Conservation (phyloP, 2,113 vertebrate species). For the Sula dactylatra region DNA sequence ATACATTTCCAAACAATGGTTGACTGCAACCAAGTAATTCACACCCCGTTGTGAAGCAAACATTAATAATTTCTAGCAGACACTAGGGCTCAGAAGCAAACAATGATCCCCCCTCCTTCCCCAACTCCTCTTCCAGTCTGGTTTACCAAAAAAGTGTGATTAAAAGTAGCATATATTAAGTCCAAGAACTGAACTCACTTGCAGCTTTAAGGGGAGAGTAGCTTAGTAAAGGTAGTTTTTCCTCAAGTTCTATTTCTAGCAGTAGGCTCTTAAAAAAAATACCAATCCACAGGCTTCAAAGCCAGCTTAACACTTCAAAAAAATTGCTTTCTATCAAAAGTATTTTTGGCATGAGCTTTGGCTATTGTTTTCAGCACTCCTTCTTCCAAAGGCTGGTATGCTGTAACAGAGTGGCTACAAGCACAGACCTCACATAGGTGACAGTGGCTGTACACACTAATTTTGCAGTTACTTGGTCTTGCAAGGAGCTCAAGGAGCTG, state of each 20-base stretch:
- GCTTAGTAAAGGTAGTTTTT: background rate
- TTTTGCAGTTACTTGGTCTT: background rate
- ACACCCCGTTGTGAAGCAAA: slow-evolving; percentile 50
- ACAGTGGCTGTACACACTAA: background rate
- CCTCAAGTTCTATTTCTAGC: background rate
- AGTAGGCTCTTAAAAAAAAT: background rate
- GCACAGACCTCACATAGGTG: background rate
- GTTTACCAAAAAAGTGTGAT: background rate
- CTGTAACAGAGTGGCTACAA: background rate
- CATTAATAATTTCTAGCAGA: slow-evolving; percentile 50
- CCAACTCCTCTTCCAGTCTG: background rate
- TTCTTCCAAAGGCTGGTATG: background rate
- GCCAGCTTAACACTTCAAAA: background rate
- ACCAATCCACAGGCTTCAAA: slow-evolving; percentile 1
- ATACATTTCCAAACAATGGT: slow-evolving; percentile 61
- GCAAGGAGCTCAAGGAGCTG: background rate
- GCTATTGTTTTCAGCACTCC: slow-evolving; percentile 3
- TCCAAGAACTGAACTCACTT: background rate
- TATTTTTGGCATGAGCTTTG: background rate
- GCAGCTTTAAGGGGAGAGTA: background rate
- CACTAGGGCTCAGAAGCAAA: slow-evolving; percentile 22
- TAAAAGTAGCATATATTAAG: background rate
- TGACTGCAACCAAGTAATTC: slow-evolving; percentile 62
- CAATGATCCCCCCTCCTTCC: background rate
- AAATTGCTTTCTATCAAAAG: background rate